Conservation (phyloP, 2,888 invertebrate species). For the Melikaiella ostensackeni region DNA sequence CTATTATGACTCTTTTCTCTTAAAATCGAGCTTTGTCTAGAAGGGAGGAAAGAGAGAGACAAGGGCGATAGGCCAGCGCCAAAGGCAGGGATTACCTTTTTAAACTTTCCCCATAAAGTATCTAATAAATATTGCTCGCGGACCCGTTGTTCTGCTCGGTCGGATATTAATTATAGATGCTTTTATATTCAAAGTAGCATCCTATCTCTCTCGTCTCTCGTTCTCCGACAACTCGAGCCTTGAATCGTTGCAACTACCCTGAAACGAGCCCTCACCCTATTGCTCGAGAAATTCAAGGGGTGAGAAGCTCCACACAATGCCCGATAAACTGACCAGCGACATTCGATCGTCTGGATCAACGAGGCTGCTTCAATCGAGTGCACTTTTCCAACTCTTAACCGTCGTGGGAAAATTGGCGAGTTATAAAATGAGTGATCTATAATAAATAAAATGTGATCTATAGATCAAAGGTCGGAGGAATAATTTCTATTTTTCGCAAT, state of each 20-base stretch:
- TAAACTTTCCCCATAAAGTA: constrained; percentile 72
- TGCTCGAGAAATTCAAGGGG: constrained; percentile 49
- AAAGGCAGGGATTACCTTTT: constrained; percentile 68
- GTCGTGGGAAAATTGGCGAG: not conserved
- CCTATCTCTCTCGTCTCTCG: constrained; percentile 50
- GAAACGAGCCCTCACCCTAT: constrained; percentile 46
- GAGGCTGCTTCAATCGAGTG: not conserved
- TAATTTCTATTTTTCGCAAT: not conserved
- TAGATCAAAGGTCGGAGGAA: not conserved
- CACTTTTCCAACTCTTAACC: constrained; percentile 27
- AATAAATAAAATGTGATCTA: not conserved
- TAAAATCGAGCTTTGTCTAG: constrained; percentile 60
- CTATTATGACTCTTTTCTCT: constrained; percentile 43
- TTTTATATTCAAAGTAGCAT: constrained; percentile 72
- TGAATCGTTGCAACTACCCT: constrained; percentile 47
- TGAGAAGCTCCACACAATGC: constrained; percentile 48
- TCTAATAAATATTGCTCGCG: constrained; percentile 70
- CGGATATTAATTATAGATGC: constrained; percentile 72
- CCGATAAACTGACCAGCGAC: constrained; percentile 61
- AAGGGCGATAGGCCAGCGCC: constrained; percentile 50
- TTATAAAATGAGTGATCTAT: not conserved
- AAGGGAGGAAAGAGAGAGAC: constrained; percentile 48
- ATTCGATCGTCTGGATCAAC: constrained; percentile 5
- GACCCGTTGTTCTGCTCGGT: constrained; percentile 62
- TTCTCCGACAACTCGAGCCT: constrained; percentile 45